Evolutionary conservation across 2,888 invertebrate species (phyloP).

Genomic region (Sesia bembeciformis): DNA sequence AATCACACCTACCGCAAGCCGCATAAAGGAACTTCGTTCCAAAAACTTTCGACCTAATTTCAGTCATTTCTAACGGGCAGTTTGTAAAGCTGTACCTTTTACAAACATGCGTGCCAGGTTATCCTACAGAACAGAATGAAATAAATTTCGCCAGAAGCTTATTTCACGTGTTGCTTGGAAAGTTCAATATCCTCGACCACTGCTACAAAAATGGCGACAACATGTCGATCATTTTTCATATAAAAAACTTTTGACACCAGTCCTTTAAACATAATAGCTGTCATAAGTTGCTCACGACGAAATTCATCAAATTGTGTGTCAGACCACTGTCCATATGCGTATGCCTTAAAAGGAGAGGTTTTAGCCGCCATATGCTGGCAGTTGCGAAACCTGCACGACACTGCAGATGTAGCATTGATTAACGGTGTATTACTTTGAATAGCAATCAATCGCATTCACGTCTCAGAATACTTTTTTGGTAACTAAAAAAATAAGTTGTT

Average conservation of each 20-base stretch:
- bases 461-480: conserved; percentile 1
- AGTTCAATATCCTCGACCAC: conserved; percentile 2
- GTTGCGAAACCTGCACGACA: conserved; percentile 35
- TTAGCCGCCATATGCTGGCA: conserved; percentile 57
- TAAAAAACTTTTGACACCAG: conserved; percentile 17
- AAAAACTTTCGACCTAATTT: too few relatives aligned
- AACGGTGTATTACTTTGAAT: conserved; percentile 44
- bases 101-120: too few relatives aligned
- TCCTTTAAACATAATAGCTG: conserved; percentile 5
- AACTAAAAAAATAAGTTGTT: background rate
- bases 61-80: too few relatives aligned
- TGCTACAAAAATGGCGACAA: conserved; percentile 14
- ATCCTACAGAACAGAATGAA: too few relatives aligned
- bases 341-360: conserved; percentile 48
- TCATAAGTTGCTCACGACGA: conserved; percentile 26
- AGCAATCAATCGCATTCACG: conserved; percentile 44
- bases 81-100: too few relatives aligned
- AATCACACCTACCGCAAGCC: too few relatives aligned
- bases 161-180: background rate
- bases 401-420: conserved; percentile 53
- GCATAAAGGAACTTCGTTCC: too few relatives aligned
- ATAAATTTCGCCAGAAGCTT: too few relatives aligned
- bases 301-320: conserved; percentile 42
- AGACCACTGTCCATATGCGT: conserved; percentile 36
- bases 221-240: conserved; percentile 14